Conservation (phyloP, 1,140 invertebrate species). For the Cherax destructor region DNA sequence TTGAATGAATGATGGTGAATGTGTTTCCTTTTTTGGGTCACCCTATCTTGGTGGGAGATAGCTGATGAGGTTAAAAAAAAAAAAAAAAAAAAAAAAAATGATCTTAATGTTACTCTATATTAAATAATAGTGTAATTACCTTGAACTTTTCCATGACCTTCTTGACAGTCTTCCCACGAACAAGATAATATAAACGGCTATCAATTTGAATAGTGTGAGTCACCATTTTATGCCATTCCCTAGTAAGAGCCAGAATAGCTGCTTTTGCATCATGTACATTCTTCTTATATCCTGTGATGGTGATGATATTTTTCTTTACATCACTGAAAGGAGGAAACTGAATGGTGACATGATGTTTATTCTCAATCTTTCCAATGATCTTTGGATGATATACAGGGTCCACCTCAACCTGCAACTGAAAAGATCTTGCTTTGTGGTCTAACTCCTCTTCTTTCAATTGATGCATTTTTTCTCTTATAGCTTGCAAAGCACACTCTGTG, state of each 20-base stretch:
- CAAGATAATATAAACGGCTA: constrained; percentile 89
- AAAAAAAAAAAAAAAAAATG: no score
- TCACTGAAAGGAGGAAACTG: constrained; percentile 88
- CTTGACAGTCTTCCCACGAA: constrained; percentile 90
- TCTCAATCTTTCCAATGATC: constrained; percentile 91
- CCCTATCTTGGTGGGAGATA: no score
- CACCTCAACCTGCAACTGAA: constrained; percentile 83
- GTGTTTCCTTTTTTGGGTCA: no score
- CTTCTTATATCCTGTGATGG: constrained; percentile 93
- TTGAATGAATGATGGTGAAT: no score
- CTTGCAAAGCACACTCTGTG: constrained; percentile 89
- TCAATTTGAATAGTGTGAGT: constrained; percentile 89
- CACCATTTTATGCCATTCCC: constrained; percentile 88
- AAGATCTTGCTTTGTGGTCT: constrained; percentile 83
- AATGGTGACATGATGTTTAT: constrained; percentile 92
- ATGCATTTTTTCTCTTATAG: constrained; percentile 86
- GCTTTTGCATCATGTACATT: constrained; percentile 89
- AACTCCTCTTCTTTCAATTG: constrained; percentile 90
- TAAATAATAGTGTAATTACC: constrained; percentile 75
- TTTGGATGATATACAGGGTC: constrained; percentile 93
- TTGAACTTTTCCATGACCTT: constrained; percentile 95
- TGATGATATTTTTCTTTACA: constrained; percentile 87
- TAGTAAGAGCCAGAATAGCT: constrained; percentile 93
- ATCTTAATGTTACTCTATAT: no score
- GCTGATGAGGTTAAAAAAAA: no score